Percentiles rank a stretch among this genome's conserved stretches.
Evolutionary conservation across 2,797 vertebrate genomes (phyloP).

Genomic region (Hydrolagus colliei): DNA sequence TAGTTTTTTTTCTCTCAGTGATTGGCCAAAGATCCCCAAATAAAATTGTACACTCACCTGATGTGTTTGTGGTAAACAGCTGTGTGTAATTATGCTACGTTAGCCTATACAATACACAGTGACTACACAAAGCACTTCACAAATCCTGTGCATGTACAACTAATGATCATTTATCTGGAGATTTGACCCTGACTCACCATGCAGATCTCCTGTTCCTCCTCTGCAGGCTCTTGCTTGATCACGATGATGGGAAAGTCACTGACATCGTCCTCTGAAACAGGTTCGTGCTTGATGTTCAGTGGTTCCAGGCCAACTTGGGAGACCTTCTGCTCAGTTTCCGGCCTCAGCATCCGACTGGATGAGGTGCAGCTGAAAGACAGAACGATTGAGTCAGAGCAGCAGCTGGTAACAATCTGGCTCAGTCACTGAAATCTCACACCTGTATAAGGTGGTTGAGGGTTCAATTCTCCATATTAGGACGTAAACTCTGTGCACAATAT

Average conservation of each 20-base stretch:
- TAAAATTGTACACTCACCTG: too few species aligned
- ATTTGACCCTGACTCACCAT: background rate
- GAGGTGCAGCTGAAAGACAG: conserved; percentile 55
- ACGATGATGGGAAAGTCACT: conserved; percentile 64
- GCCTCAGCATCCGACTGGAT: conserved; percentile 60
- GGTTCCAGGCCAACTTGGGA: conserved; percentile 64
- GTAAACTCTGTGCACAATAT: too few species aligned
- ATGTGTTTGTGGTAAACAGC: too few species aligned
- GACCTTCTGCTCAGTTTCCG: conserved; percentile 63
- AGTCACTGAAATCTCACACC: too few species aligned
- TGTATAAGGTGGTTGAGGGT: too few species aligned
- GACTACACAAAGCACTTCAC: too few species aligned
- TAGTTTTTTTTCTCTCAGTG: too few species aligned
- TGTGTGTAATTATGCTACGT: too few species aligned
- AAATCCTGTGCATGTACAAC: too few species aligned
- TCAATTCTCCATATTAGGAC: too few species aligned
- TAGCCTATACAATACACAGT: too few species aligned
- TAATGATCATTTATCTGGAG: background rate
- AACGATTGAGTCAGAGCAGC: background rate
- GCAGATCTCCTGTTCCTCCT: background rate
- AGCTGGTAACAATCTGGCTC: background rate
- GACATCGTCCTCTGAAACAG: conserved; percentile 49
- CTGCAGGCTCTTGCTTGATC: conserved; percentile 60
- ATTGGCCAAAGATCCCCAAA: too few species aligned
- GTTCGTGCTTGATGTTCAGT: conserved; percentile 63